Percentiles rank a stretch among this genome's conserved stretches.
These are phyloP conservation scores for Carettochelys insculpta DNA, from an alignment of 2,113 vertebrate genomes.

Conservation along the genomic window DNA sequence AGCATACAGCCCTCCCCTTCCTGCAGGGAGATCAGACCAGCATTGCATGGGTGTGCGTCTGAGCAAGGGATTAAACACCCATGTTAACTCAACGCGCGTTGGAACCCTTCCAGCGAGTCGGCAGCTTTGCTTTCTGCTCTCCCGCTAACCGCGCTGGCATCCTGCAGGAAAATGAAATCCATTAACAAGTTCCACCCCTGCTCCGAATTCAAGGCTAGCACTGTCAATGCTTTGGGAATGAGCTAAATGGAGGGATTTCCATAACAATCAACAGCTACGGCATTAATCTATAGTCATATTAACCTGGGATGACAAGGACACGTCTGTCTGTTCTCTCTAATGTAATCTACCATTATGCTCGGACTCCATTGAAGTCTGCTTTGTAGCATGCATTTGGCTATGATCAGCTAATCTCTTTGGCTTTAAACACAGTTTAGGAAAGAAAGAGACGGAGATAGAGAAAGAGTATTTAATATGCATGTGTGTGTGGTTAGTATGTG, in stretches of 20 bases:
- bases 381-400: conserved; percentile 31
- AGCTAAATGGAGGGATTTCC: conserved; percentile 67
- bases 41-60: conserved; percentile 28
- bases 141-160: conserved; percentile 55
- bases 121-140: conserved; percentile 18
- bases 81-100: background rate
- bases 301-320: conserved; percentile 71
- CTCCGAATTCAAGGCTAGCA: conserved; percentile 57
- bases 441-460: background rate
- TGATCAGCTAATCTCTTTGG: conserved; percentile 33
- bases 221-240: conserved; percentile 67
- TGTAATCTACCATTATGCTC: conserved; percentile 50
- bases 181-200: conserved; percentile 69
- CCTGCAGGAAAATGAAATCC: conserved; percentile 65
- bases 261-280: conserved; percentile 72
- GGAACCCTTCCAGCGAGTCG: conserved; percentile 56
- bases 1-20: conserved; percentile 10
- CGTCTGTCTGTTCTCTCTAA: conserved; percentile 59
- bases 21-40: conserved; percentile 3
- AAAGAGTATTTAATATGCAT: conserved; percentile 11
- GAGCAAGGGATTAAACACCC: conserved; percentile 45
- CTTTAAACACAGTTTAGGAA: background rate
- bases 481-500: conserved; percentile 10
- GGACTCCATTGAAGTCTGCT: conserved; percentile 42
- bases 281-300: conserved; percentile 68